These are phyloP conservation scores for Zophobas atratus DNA, from an alignment of 1,140 invertebrate genomes.

Conservation along the genomic window DNA sequence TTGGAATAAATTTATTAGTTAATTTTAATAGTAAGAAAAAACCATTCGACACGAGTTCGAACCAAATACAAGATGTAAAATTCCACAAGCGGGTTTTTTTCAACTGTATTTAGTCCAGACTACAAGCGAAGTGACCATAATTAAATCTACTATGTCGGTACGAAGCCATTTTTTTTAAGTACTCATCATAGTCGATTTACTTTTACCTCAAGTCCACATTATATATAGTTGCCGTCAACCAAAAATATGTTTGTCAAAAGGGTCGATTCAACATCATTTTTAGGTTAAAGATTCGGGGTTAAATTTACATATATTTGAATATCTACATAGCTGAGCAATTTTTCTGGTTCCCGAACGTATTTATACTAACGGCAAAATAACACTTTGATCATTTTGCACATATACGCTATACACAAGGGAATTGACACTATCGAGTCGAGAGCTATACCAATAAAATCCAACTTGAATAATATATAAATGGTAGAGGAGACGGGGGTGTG, in stretches of 20 bases:
- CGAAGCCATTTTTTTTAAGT: too few species aligned
- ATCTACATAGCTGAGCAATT: constrained; percentile 63
- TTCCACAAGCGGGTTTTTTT: too few species aligned
- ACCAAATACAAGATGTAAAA: too few species aligned
- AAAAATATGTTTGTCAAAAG: not conserved
- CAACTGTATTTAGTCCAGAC: not conserved
- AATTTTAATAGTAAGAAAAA: too few species aligned
- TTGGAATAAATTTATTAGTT: not conserved
- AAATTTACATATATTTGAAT: constrained; percentile 40
- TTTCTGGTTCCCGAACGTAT: constrained; percentile 64
- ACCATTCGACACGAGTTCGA: too few species aligned
- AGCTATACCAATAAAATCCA: constrained; percentile 65
- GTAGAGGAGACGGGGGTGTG: constrained; percentile 58
- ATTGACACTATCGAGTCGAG: constrained; percentile 62
- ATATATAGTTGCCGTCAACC: constrained; percentile 4
- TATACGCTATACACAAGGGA: constrained; percentile 56
- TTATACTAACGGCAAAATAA: constrained; percentile 62
- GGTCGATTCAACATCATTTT: not conserved
- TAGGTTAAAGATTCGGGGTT: constrained; percentile 26
- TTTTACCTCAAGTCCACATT: not conserved
- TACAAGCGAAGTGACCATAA: not conserved
- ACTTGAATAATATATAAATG: constrained; percentile 58
- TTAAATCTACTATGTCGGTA: too few species aligned
- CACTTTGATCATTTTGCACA: constrained; percentile 55
- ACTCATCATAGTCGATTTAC: constrained; percentile 10